A percentile compares a stretch with the other conserved stretches of the same genome.
Conservation (phyloP, 2,113 vertebrate species). For the Cariama cristata region DNA sequence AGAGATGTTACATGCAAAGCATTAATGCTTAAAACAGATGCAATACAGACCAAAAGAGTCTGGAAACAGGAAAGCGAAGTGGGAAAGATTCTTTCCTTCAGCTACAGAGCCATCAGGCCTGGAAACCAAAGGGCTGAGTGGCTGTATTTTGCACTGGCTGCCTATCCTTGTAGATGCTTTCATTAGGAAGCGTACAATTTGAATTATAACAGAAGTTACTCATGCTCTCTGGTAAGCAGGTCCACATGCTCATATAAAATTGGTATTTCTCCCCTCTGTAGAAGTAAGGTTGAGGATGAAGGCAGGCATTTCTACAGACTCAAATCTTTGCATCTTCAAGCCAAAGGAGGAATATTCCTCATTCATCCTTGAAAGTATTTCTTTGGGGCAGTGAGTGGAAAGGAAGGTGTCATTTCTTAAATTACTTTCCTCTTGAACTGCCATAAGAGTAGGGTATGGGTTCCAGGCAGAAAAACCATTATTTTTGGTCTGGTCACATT, state of each 20-base stretch:
- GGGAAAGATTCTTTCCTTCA: background rate
- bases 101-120: background rate
- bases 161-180: background rate
- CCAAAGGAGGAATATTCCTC: background rate
- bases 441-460: background rate
- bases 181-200: background rate
- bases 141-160: background rate
- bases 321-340: background rate
- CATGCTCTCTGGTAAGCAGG: background rate
- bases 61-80: background rate
- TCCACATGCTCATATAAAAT: background rate
- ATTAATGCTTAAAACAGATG: conserved; percentile 41
- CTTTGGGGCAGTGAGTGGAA: conserved; percentile 4
- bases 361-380: background rate
- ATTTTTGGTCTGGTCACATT: background rate
- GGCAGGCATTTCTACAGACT: background rate
- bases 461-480: conserved; percentile 21
- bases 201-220: background rate
- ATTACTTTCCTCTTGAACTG: background rate
- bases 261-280: background rate
- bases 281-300: background rate
- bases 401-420: background rate
- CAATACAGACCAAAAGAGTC: background rate
- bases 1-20: conserved; percentile 31
- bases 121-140: background rate